Conservation (phyloP, 2,113 vertebrate genomes). For the Ceyx cyanopectus region DNA sequence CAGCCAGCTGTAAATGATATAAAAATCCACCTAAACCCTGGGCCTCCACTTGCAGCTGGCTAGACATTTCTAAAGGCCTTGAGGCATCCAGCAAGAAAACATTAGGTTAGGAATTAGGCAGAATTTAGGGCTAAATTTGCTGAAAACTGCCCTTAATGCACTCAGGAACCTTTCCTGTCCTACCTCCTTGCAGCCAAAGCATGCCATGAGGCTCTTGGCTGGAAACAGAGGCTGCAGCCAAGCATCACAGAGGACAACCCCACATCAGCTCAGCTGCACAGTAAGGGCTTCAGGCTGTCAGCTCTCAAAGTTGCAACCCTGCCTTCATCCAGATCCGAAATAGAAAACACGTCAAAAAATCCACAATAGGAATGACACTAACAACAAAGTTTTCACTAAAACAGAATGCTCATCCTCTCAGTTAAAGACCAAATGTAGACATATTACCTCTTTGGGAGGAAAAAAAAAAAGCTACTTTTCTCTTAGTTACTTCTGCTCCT, state of each 20-base stretch:
- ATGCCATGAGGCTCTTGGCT: fast-evolving
- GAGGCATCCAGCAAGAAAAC: background rate
- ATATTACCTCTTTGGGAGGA: background rate
- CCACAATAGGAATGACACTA: background rate
- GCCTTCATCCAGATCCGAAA: background rate
- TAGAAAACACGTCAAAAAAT: background rate
- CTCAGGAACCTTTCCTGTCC: background rate
- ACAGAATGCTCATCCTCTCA: background rate
- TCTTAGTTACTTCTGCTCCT: background rate
- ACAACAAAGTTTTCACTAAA: background rate
- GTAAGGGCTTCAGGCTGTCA: background rate
- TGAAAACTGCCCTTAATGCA: background rate
- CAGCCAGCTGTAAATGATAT: background rate
- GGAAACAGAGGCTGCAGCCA: background rate
- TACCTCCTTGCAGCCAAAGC: background rate
- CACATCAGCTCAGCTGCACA: background rate
- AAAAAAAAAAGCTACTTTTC: background rate
- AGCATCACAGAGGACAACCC: background rate
- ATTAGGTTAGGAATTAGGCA: background rate
- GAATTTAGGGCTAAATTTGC: background rate
- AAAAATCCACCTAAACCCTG: background rate
- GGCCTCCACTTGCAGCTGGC: background rate
- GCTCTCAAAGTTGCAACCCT: background rate
- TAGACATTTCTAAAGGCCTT: background rate
- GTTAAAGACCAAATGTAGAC: background rate